Conservation (phyloP, 2,113 vertebrate genomes). For the Varanus salvator region DNA sequence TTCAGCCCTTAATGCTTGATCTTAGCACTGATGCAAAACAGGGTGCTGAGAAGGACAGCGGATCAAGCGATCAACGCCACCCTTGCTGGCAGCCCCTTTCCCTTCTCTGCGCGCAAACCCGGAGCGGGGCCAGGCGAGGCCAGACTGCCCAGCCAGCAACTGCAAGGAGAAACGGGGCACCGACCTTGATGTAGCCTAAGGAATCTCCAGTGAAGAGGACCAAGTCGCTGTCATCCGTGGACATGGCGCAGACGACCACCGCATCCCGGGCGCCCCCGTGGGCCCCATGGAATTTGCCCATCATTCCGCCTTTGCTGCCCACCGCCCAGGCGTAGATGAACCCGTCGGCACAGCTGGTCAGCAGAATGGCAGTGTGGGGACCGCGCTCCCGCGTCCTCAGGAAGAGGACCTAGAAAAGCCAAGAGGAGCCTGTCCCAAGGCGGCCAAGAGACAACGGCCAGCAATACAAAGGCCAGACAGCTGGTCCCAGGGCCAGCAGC, state of each 20-base stretch:
- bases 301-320: constrained; percentile 52
- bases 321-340: constrained; percentile 54
- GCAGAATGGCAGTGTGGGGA: constrained; percentile 30
- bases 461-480: no score
- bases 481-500: background rate
- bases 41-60: no score
- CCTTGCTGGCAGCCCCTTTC: background rate
- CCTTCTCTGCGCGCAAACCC: background rate
- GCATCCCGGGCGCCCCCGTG: fast-evolving
- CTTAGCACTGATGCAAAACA: no score
- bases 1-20: background rate
- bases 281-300: constrained; percentile 62
- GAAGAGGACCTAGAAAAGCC: constrained; percentile 47
- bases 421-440: constrained; percentile 2
- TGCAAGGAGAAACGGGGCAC: background rate
- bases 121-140: background rate
- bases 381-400: constrained; percentile 56
- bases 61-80: no score
- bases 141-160: background rate
- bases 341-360: constrained; percentile 47
- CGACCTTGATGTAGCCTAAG: constrained; percentile 65
- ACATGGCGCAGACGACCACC: constrained; percentile 48
- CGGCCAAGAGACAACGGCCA: background rate
- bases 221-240: constrained; percentile 42
- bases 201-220: constrained; percentile 61